These are phyloP conservation scores for Scaptomyza cyrtandrae DNA, from an alignment of 2,888 invertebrate species.

Conservation along the genomic window DNA sequence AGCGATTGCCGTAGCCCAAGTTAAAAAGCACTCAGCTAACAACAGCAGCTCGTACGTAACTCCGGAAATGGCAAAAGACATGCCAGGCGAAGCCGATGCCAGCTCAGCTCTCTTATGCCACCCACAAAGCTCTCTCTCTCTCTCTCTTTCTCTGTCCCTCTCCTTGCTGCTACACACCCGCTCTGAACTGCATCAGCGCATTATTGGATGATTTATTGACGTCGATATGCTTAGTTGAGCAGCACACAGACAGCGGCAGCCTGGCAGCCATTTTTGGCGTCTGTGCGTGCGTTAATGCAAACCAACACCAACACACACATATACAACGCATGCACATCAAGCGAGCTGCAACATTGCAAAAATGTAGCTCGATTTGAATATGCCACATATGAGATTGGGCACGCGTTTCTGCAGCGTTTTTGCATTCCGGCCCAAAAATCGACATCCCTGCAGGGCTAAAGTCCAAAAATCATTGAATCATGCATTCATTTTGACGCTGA, in stretches of 20 bases:
- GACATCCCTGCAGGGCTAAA: slow-evolving; percentile 12
- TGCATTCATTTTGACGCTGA: slow-evolving; percentile 38
- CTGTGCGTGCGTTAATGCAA: slow-evolving; percentile 43
- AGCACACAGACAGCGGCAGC: slow-evolving; percentile 46
- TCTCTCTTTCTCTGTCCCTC: neutral
- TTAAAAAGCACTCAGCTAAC: slow-evolving; percentile 74
- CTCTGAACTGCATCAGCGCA: slow-evolving; percentile 64
- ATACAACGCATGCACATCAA: slow-evolving; percentile 3
- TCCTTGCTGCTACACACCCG: slow-evolving; percentile 1
- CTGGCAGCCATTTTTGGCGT: slow-evolving; percentile 65
- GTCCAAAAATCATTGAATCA: slow-evolving; percentile 45
- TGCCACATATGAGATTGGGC: slow-evolving; percentile 68
- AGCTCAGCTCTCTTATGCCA: slow-evolving; percentile 29
- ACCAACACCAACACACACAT: slow-evolving; percentile 10
- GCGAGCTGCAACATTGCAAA: slow-evolving; percentile 43
- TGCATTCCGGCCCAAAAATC: slow-evolving; percentile 35
- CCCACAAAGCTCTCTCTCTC: neutral
- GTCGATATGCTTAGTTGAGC: slow-evolving; percentile 83
- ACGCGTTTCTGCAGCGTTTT: slow-evolving; percentile 48
- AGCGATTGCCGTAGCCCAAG: slow-evolving; percentile 45
- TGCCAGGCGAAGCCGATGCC: slow-evolving; percentile 29
- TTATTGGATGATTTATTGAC: slow-evolving; percentile 84
- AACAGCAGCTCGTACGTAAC: slow-evolving; percentile 61
- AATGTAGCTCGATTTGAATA: slow-evolving; percentile 60
- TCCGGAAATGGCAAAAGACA: slow-evolving; percentile 70